Conservation (phyloP, 2,797 vertebrate genomes). For the Molossus alvarezi region DNA sequence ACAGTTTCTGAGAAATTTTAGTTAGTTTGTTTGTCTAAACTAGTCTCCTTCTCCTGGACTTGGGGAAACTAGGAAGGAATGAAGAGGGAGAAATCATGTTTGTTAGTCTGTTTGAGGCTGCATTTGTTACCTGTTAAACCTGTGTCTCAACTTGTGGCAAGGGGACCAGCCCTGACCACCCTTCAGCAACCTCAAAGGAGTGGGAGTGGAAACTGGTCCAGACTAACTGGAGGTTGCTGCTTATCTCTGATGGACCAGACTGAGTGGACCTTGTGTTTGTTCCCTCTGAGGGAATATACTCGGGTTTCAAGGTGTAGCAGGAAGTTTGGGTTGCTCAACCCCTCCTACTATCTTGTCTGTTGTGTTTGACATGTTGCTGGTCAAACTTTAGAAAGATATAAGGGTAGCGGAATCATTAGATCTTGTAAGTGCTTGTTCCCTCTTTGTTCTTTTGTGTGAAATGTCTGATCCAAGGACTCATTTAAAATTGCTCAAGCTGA, state of each 20-base stretch:
- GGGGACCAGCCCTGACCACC: neutral
- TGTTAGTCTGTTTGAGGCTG: neutral
- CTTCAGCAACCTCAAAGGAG: neutral
- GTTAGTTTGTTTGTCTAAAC: neutral
- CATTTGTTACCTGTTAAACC: neutral
- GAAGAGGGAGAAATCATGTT: neutral
- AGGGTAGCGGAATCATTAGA: too few species aligned
- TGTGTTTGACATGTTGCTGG: neutral
- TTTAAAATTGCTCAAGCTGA: neutral
- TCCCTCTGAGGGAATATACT: neutral
- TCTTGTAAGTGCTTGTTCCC: neutral
- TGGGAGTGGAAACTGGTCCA: neutral
- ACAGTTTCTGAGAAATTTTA: neutral
- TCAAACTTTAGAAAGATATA: neutral
- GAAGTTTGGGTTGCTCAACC: neutral
- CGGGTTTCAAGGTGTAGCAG: neutral
- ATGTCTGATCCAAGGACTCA: neutral
- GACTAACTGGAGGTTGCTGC: neutral
- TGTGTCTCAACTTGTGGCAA: neutral
- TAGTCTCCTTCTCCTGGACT: neutral
- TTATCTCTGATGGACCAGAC: neutral
- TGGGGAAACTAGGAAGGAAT: neutral
- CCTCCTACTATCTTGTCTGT: neutral
- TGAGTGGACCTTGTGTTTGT: neutral
- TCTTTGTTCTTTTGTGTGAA: neutral